These are phyloP conservation scores for Drosophila birchii DNA, from an alignment of 2,888 invertebrate genomes.

Conservation along the genomic window DNA sequence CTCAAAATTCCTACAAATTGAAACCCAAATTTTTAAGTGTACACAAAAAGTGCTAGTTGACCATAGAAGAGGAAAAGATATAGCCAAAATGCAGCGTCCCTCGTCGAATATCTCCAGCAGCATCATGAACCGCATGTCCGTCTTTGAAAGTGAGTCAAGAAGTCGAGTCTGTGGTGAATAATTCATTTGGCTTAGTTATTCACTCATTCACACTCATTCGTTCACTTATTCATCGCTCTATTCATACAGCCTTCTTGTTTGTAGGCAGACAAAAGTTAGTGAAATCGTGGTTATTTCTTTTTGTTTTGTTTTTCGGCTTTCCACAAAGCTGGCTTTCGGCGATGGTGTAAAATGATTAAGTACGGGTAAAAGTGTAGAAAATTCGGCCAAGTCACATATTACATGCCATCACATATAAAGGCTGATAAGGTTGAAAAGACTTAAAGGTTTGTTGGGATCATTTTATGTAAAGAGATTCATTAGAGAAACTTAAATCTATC, in stretches of 20 bases:
- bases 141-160: conserved; percentile 81
- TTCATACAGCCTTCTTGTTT: conserved; percentile 23
- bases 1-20: background rate
- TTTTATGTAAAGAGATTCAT: background rate
- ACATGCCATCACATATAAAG: conserved; percentile 16
- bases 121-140: conserved; percentile 81
- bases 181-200: conserved; percentile 15
- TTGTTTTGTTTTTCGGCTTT: conserved; percentile 23
- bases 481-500: background rate
- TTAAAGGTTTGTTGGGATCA: conserved; percentile 3
- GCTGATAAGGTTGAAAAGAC: conserved; percentile 30
- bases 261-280: conserved; percentile 27
- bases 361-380: conserved; percentile 45
- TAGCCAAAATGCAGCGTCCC: conserved; percentile 71
- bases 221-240: conserved; percentile 31
- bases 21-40: background rate
- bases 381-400: conserved; percentile 21
- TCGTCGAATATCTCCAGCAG: conserved; percentile 74
- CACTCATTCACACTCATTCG: conserved; percentile 13
- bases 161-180: conserved; percentile 25
- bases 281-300: conserved; percentile 32
- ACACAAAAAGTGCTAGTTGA: conserved; percentile 10
- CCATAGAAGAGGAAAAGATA: background rate
- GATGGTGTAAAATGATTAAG: conserved; percentile 43
- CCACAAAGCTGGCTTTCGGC: conserved; percentile 20